Base-by-base conservation (phyloP, 2,888 invertebrate species). In the Celastrina argiolus region DNA sequence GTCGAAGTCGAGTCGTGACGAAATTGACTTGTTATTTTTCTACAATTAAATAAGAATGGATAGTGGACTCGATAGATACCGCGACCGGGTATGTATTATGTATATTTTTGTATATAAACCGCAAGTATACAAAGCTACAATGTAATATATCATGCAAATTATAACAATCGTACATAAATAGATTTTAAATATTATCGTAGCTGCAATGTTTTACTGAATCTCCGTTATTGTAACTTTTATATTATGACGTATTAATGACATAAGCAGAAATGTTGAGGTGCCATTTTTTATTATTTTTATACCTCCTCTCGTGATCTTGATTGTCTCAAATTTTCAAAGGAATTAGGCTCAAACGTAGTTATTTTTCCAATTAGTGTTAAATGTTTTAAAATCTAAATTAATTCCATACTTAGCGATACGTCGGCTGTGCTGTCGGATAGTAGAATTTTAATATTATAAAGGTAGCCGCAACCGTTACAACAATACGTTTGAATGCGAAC, bases 91-190 rank as follows among this genome's bases (percentile, higher is more conserved):
- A 79, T 79, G 85, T 84, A 81, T 85, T 84, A 85, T 89, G 88
- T 90, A 88, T 89, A 89, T 88, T 87, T 88, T 88, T 89, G 89
- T 89, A 90, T 87, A 90, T 90, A 89, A 84, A 84, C 85, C 78
- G 82, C 79, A 80, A 78, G 77, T 84, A 82, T 82, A 83, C 80
- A 81, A 82, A 85, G 82, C 80, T 81, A 80, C 80, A 76, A 79
- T 86, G 86, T 87, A 83, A 80, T 83, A 84, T 87, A 87, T 87
- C 86, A 83, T 81, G 80, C 78, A 75, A 79, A 78, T 80, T 76
- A 78, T 80, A 77, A 73, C 78, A 77, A 78, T 78, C 76, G 78
- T 82, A 85, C 80, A 79, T 80, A 81, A 80, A 75, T 77, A 78
- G 80, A 79, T 76, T 71, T 80, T 78, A 78, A 80, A 69, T 68